Conservation (phyloP, 1,140 invertebrate genomes). For the Eulimnadia texana region DNA sequence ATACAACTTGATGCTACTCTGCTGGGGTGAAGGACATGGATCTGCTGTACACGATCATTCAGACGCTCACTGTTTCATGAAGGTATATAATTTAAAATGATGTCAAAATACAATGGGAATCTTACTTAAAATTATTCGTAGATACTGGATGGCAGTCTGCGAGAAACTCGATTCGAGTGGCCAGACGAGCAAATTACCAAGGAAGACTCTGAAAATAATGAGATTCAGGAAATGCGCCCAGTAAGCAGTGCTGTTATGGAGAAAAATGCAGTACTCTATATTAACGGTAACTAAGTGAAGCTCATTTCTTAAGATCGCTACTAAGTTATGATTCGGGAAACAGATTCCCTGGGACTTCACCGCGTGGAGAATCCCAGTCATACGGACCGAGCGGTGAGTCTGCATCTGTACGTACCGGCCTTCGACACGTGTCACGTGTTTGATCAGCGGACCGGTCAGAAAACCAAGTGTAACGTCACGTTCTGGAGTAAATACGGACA, state of each 20-base stretch:
- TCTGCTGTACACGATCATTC: conserved; percentile 96
- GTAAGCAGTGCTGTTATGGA: conserved; percentile 44
- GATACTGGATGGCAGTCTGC: conserved; percentile 37
- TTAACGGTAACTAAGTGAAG: conserved; percentile 86
- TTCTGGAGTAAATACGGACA: conserved; percentile 79
- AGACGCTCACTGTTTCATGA: conserved; percentile 95
- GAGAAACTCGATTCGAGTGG: conserved; percentile 56
- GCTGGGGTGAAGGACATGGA: conserved; percentile 90
- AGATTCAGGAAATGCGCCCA: conserved; percentile 47
- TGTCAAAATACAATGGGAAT: not conserved
- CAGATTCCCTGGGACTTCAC: conserved; percentile 87
- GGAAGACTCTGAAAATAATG: too few relatives aligned
- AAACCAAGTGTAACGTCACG: conserved; percentile 51
- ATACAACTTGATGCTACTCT: conserved; percentile 93
- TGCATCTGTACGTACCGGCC: conserved; percentile 95
- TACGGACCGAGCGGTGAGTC: conserved; percentile 67
- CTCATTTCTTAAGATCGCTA: not conserved
- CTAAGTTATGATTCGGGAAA: not conserved
- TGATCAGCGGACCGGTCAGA: conserved; percentile 75
- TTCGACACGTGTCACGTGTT: conserved; percentile 79
- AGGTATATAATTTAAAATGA: conserved; percentile 35
- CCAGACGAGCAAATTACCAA: conserved; percentile 36
- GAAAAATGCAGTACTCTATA: conserved; percentile 76
- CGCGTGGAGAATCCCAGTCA: conserved; percentile 89
- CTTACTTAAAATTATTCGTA: too few relatives aligned